These are phyloP conservation scores for Toxotes jaculatrix DNA, from an alignment of 2,113 vertebrate genomes.

Conservation along the genomic window DNA sequence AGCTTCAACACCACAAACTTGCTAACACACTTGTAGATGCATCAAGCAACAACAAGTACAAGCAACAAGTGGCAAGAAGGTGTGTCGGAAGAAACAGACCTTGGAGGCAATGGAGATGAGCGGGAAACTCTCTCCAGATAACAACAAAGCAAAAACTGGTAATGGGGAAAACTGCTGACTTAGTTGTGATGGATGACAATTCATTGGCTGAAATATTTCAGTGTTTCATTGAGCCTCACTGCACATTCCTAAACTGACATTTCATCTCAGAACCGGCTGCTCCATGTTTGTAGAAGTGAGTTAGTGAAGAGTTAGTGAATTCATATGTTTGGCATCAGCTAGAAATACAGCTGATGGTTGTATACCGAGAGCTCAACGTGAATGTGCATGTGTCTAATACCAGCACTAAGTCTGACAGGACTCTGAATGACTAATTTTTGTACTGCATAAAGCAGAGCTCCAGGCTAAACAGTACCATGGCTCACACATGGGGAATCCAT, in stretches of 20 bases:
- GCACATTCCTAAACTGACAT: background rate
- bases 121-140: background rate
- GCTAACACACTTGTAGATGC: background rate
- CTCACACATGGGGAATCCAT: slow-evolving; percentile 40
- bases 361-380: background rate
- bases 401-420: background rate
- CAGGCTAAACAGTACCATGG: slow-evolving; percentile 14
- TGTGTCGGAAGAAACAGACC: background rate
- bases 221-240: background rate
- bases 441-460: slow-evolving; percentile 8
- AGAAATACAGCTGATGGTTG: background rate
- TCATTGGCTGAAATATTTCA: background rate
- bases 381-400: background rate
- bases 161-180: background rate
- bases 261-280: slow-evolving; percentile 2
- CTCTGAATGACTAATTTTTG: background rate
- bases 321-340: background rate
- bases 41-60: background rate
- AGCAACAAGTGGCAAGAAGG: background rate
- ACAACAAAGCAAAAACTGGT: background rate
- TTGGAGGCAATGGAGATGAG: background rate
- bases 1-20: background rate
- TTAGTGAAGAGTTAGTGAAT: background rate
- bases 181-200: background rate
- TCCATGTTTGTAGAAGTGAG: background rate